Conservation (phyloP, 2,888 invertebrate genomes). For the Nomada fabriciana region DNA sequence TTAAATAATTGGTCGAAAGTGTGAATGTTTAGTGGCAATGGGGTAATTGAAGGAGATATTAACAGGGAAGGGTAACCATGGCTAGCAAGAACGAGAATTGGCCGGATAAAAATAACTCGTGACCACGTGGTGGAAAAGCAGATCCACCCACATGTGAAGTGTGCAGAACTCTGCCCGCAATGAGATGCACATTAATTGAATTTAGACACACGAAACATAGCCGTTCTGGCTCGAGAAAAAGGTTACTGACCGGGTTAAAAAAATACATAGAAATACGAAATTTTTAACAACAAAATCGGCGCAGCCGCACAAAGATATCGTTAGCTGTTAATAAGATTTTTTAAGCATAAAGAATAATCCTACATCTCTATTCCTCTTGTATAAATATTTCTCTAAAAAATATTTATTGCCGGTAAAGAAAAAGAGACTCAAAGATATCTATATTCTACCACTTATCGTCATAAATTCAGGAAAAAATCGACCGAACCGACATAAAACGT, state of each 20-base stretch:
- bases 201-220: neutral
- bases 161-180: conserved; percentile 10
- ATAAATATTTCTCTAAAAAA: too few relatives aligned
- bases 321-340: neutral
- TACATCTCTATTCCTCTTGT: too few relatives aligned
- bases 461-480: too few relatives aligned
- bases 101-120: conserved; percentile 17
- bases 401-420: neutral
- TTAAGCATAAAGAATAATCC: too few relatives aligned
- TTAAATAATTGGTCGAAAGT: too few relatives aligned
- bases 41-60: too few relatives aligned
- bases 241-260: neutral
- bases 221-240: neutral
- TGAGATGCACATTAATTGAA: conserved; percentile 11
- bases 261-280: neutral
- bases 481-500: too few relatives aligned
- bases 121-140: conserved; percentile 13
- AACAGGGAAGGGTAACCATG: neutral
- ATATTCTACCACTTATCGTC: neutral
- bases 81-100: neutral
- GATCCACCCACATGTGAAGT: conserved; percentile 24
- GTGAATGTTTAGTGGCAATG: too few relatives aligned
- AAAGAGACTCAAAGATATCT: neutral
- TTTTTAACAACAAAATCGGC: neutral
- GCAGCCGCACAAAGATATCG: neutral